Conservation (phyloP, 92 coral and sea anemone species). For the Bergia sp. region DNA sequence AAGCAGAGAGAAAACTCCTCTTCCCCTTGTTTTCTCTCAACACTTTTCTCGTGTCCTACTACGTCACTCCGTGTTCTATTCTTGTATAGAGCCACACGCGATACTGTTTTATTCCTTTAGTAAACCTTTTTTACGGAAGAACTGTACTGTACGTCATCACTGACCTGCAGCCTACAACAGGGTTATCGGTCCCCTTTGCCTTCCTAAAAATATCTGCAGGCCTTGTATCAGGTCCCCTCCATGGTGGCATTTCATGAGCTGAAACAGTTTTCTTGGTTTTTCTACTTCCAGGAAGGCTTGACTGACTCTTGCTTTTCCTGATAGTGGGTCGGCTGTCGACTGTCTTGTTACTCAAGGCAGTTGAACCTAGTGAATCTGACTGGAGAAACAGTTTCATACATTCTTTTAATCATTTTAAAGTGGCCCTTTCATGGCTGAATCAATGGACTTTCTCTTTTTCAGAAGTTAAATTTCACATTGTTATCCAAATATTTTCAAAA, state of each 20-base stretch:
- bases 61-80: too few relatives aligned
- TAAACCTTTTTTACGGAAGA: neutral
- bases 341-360: neutral
- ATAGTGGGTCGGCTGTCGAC: constrained; percentile 34
- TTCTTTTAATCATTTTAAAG: neutral
- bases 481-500: too few relatives aligned
- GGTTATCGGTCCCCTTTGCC: constrained; percentile 58
- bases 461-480: too few relatives aligned
- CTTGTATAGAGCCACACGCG: too few relatives aligned
- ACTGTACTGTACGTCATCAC: neutral
- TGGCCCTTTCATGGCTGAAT: too few relatives aligned
- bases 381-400: neutral
- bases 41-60: too few relatives aligned
- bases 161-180: constrained; percentile 73
- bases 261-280: constrained; percentile 51
- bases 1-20: too few relatives aligned
- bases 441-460: too few relatives aligned
- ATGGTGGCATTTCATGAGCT: constrained; percentile 65
- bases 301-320: constrained; percentile 68
- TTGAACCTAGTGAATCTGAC: constrained; percentile 44
- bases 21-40: too few relatives aligned
- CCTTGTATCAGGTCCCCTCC: constrained; percentile 77
- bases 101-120: neutral
- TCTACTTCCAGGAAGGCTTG: constrained; percentile 57
- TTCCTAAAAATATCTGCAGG: constrained; percentile 75